Base-by-base conservation (phyloP, 1,140 invertebrate genomes). In the Octopus sinensis region DNA sequence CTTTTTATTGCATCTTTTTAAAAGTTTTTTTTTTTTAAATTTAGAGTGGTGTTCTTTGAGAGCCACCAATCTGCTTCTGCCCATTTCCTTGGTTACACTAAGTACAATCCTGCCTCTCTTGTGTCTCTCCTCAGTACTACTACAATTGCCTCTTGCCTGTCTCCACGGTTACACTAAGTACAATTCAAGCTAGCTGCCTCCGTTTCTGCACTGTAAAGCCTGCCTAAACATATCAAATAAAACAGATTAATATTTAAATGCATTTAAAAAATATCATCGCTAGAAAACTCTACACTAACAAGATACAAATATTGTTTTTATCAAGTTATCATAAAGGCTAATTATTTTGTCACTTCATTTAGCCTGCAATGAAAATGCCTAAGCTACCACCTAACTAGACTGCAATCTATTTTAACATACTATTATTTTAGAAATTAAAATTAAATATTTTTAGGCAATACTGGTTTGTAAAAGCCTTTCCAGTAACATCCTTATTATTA, bases 141-240 rank as follows among this genome's bases (percentile, higher is more conserved):
- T 73, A 73, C 30, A 73, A 23, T 43, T 73, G 68, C 68, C 68
- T 73, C 9, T 73, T 73, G 68, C 68, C 68, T 73, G 68, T 73
- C 68, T 77, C 76, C 76, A 52, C 52, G 76, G 76, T 52, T 23
- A 77, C 52, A 53, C 76, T 77, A 77, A 77, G 76, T 77, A 77
- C 76, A 77, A 77, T 53, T 52, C 76, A 77, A 77, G 43, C 76
- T 77, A 77, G 76, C 76, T 77, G 76, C 76, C 76, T 77, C 30
- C 76, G 76, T 77, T 77, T 53, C 76, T 43, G 43, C 30, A 51
- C 30, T 53, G 52, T 53, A 77, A 77, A 77, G 76, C 76, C 76
- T 77, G 76, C 76, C 76, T 77, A 77, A 53, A 77, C 52, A 53
- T 51, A 77, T 77, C 52, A 77, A 77, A 77, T 77, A 77, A 77